Evolutionary conservation across 2,797 vertebrate species (phyloP).

Genomic region (Brachyalestes nurse): DNA sequence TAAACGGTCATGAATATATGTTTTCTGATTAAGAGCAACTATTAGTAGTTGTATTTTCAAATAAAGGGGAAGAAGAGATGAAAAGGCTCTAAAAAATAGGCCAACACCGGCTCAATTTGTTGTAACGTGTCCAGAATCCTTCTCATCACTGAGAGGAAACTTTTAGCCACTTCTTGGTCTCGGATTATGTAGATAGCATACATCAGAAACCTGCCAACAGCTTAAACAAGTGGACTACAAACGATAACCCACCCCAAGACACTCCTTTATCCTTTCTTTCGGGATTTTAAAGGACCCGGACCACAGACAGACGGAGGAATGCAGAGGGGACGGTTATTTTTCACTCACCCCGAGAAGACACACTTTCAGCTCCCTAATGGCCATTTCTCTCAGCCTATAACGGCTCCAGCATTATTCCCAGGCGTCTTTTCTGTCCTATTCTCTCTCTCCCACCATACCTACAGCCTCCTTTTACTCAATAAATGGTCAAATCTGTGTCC

Average conservation of each 20-base stretch:
- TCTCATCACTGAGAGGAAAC: not conserved
- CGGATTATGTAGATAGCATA: no score
- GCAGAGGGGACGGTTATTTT: constrained; percentile 36
- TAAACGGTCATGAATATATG: not conserved
- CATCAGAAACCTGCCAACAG: no score
- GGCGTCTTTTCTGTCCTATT: not conserved
- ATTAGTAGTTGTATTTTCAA: not conserved
- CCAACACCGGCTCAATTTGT: not conserved
- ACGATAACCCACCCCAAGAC: not conserved
- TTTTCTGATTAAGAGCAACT: not conserved
- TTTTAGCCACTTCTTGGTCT: not conserved
- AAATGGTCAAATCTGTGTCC: constrained; percentile 66
- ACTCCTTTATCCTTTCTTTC: not conserved
- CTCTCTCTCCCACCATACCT: constrained; percentile 65
- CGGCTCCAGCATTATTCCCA: constrained; percentile 62
- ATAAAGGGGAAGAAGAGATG: not conserved
- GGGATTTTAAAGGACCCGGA: constrained; percentile 14
- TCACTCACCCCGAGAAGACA: constrained; percentile 96
- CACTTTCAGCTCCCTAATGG: constrained; percentile 96
- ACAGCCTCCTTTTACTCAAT: constrained; percentile 45
- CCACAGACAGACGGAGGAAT: constrained; percentile 54
- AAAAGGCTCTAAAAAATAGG: not conserved
- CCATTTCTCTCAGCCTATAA: constrained; percentile 75
- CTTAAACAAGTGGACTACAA: not conserved
- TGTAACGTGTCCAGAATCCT: not conserved